phyloP scores from a whole-genome alignment of 2,113 vertebrate species.

The Nematolebias whitei region DNA sequence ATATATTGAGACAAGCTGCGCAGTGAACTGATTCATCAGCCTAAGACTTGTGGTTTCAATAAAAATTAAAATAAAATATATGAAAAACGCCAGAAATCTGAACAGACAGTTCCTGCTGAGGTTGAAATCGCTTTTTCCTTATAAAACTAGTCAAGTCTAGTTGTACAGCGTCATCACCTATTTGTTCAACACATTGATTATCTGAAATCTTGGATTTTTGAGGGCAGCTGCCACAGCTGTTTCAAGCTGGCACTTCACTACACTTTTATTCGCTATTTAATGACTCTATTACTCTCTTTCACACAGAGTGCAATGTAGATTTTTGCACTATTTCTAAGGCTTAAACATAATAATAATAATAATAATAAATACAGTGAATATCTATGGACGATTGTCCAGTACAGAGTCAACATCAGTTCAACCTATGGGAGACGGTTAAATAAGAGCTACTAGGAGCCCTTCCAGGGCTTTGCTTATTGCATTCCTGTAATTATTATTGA shows the following conservation, averaged over 20 bases:
- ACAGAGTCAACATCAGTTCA: constrained; percentile 77
- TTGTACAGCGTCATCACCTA: constrained; percentile 33
- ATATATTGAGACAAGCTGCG: constrained; percentile 76
- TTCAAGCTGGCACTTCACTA: constrained; percentile 58
- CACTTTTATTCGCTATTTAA: constrained; percentile 58
- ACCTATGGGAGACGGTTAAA: constrained; percentile 69
- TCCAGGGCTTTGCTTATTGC: constrained; percentile 78
- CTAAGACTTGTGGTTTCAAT: constrained; percentile 70
- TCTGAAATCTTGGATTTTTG: constrained; percentile 53
- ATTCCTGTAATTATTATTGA: constrained; percentile 70
- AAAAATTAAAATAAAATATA: background rate
- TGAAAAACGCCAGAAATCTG: constrained; percentile 50
- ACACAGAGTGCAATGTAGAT: constrained; percentile 55
- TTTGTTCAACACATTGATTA: constrained; percentile 59
- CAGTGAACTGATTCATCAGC: constrained; percentile 71
- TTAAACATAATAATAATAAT: constrained; percentile 71
- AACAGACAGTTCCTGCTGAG: constrained; percentile 57
- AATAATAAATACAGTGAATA: constrained; percentile 75
- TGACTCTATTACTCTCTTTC: constrained; percentile 56
- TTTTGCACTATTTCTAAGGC: constrained; percentile 66
- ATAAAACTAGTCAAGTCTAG: constrained; percentile 56
- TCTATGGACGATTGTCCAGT: constrained; percentile 75
- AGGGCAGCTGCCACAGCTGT: constrained; percentile 59
- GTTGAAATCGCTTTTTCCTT: constrained; percentile 57
- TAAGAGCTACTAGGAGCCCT: constrained; percentile 72